Evolutionary conservation across 2,113 vertebrate species (phyloP).

Genomic region (Tichodroma muraria): DNA sequence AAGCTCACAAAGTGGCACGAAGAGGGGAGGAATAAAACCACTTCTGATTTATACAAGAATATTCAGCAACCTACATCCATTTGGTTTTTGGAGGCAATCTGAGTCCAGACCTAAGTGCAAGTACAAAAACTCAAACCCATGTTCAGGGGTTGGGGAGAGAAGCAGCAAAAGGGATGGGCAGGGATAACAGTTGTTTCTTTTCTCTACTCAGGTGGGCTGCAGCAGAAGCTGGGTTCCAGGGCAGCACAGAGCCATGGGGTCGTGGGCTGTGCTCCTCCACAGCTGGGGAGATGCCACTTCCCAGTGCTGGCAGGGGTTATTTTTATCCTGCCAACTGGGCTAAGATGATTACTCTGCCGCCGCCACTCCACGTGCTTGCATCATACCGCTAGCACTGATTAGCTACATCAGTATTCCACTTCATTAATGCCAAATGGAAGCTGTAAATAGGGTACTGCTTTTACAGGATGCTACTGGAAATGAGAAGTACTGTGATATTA

Average conservation of each 20-base stretch:
- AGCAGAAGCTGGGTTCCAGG: neutral
- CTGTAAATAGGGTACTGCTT: constrained; percentile 35
- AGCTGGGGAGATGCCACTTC: neutral
- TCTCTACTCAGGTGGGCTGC: neutral
- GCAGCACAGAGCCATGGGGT: rapidly evolving
- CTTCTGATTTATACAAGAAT: neutral
- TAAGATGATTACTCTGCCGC: neutral
- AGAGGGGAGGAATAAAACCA: neutral
- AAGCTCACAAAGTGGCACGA: neutral
- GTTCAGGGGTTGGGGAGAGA: rapidly evolving
- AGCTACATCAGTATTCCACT: constrained; percentile 51
- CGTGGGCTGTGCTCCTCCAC: neutral
- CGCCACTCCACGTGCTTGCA: neutral
- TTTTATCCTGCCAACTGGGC: constrained; percentile 32
- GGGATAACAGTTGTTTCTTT: neutral
- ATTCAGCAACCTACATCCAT: neutral
- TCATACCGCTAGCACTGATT: neutral
- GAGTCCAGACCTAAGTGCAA: neutral
- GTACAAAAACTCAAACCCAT: neutral
- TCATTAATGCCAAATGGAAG: constrained; percentile 46
- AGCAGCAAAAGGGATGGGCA: neutral
- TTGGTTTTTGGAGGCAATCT: neutral
- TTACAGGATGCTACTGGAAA: neutral
- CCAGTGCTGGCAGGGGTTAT: neutral
- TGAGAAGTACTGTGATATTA: neutral